Evolutionary conservation across 1,140 invertebrate species (phyloP).

Genomic region (Drosophila funebris): DNA sequence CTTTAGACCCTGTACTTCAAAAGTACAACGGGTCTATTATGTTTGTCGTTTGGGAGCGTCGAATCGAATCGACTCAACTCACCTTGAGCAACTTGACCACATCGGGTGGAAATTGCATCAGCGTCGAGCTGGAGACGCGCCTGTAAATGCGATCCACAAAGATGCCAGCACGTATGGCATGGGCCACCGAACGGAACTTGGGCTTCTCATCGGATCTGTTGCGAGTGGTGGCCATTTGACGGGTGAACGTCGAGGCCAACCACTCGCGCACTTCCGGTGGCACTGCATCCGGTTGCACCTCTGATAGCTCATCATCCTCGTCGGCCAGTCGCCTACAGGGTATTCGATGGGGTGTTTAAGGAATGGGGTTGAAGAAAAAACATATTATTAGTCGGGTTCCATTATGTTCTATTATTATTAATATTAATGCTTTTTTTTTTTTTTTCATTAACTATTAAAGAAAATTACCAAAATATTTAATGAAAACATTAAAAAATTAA

Average conservation of each 20-base stretch:
- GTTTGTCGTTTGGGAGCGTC: too few relatives aligned
- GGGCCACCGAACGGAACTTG: slow-evolving; percentile 97
- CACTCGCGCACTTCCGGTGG: slow-evolving; percentile 98
- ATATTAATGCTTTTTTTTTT: background rate
- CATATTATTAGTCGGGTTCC: slow-evolving; percentile 47
- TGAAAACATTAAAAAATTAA: slow-evolving; percentile 20
- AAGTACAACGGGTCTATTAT: too few relatives aligned
- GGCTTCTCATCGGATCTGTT: slow-evolving; percentile 91
- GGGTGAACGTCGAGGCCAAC: slow-evolving; percentile 98
- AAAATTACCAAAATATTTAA: slow-evolving; percentile 29
- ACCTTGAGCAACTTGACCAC: slow-evolving; percentile 95
- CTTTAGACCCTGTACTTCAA: too few relatives aligned
- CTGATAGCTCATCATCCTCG: slow-evolving; percentile 96
- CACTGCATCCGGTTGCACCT: slow-evolving; percentile 97
- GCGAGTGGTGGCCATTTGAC: slow-evolving; percentile 91
- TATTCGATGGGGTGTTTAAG: background rate
- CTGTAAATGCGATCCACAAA: slow-evolving; percentile 98
- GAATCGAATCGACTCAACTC: too few relatives aligned
- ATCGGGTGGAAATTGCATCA: slow-evolving; percentile 95
- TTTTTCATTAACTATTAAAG: slow-evolving; percentile 42
- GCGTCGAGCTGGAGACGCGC: slow-evolving; percentile 92
- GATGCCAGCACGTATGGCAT: slow-evolving; percentile 98
- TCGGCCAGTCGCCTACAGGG: slow-evolving; percentile 89
- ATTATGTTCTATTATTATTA: background rate
- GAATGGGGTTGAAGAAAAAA: slow-evolving; percentile 24